Evolutionary conservation across 2,113 vertebrate genomes (phyloP).

Genomic region (Melanocharis versteri): DNA sequence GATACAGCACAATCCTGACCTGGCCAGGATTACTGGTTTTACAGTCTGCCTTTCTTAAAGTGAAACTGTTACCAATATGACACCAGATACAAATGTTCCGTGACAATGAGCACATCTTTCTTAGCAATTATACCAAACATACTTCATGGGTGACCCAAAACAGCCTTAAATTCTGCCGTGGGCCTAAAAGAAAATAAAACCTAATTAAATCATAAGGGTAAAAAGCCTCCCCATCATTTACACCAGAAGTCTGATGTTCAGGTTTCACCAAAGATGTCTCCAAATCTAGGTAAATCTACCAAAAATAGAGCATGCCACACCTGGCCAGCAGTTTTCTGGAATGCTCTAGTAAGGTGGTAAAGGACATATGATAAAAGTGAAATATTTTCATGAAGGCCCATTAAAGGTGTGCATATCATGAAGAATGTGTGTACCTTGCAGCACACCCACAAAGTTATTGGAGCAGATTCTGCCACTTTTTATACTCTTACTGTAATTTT

Average conservation of each 20-base stretch:
- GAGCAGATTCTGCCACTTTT: neutral
- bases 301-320: neutral
- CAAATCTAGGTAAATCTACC: neutral
- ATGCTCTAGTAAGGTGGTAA: neutral
- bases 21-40: neutral
- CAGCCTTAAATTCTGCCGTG: neutral
- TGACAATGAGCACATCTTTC: neutral
- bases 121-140: neutral
- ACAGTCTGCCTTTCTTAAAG: conserved; percentile 44
- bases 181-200: neutral
- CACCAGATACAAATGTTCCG: neutral
- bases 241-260: neutral
- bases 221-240: neutral
- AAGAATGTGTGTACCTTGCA: neutral
- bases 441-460: neutral
- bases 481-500: neutral
- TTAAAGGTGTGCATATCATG: neutral
- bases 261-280: neutral
- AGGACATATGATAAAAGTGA: neutral
- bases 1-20: conserved; percentile 62
- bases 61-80: neutral
- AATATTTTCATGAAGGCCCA: neutral
- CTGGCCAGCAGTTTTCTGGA: neutral
- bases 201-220: neutral
- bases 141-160: neutral